Evolutionary conservation across 2,888 invertebrate genomes (phyloP), one percentile per base, ranked within the genome.

Genomic region (Microctonus brassicae): DNA sequence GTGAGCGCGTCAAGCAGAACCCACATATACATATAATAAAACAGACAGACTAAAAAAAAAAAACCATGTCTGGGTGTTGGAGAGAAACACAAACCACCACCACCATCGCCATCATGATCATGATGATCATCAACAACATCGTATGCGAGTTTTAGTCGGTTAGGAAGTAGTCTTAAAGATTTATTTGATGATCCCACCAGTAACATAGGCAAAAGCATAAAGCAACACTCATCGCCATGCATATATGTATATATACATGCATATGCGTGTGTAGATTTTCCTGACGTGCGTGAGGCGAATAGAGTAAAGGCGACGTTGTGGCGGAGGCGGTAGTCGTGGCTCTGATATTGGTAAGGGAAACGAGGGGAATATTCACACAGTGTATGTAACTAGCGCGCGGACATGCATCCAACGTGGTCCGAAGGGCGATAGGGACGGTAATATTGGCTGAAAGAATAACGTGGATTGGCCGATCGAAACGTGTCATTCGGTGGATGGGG

Each of bases 391-490:
- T 39, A 69, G 52, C 64, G 61, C 57, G 62, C 58, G 61, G 39
- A 69, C 64, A 60, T 70, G 67, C 68, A 61, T 63, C 68, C 55
- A 61, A 22, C 33, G 53, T 57, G 66, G 36, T 64, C 47, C 47
- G 61, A 61, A 34, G 63, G 69, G 64, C 67, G 63, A 66, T 33
- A 62, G 70, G 69, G 65, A 65, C 65, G 69, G 62, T 7, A 70
- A 72, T 75, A 75, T 75, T 75, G 74, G 75, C 72, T 53, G 42
- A 42, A 39, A 60, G 60, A 61, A 17, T 17, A 47, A 55, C 39
- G 61, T 57, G 72, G 69, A 76, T 76, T 74, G 74, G 75, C 71
- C 60, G 72, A 63, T 66, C 68, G 53, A 60, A 69, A 69, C 55
- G 60, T 66, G 73, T 76, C 73, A 76, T 72, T 74, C 67, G 62